Percentiles rank a stretch among this genome's conserved stretches.
Evolutionary conservation across 2,888 invertebrate species (phyloP).

Genomic region (Sarcophaga rosellei): DNA sequence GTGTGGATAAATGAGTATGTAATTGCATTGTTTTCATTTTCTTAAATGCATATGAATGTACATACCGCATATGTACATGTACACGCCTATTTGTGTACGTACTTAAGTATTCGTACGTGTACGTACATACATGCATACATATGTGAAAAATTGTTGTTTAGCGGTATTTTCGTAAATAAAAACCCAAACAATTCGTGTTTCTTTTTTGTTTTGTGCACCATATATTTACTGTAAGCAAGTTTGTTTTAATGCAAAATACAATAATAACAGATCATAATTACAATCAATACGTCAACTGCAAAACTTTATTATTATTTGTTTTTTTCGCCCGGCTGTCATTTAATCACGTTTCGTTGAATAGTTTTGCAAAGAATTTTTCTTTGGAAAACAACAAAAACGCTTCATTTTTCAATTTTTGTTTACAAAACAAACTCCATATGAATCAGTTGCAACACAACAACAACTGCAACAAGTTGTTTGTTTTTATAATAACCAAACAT

Average conservation of each 20-base stretch:
- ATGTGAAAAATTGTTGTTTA: not conserved
- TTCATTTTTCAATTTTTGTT: slow-evolving; percentile 40
- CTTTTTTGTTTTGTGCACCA: slow-evolving; percentile 18
- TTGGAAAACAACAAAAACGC: slow-evolving; percentile 40
- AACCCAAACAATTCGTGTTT: slow-evolving; percentile 33
- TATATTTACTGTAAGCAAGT: not conserved
- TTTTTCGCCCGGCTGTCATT: slow-evolving; percentile 31
- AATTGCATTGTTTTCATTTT: not conserved
- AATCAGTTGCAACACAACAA: too few species aligned
- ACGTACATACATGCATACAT: not conserved
- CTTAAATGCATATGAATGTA: not conserved
- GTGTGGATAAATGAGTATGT: not conserved
- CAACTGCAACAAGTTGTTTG: slow-evolving; percentile 24
- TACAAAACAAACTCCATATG: slow-evolving; percentile 36
- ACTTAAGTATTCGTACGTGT: not conserved
- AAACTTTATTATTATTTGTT: not conserved
- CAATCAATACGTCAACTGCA: not conserved
- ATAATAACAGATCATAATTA: not conserved
- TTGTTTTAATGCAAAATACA: not conserved
- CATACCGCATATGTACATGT: not conserved
- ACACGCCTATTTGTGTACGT: too few species aligned
- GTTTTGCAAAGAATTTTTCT: slow-evolving; percentile 45
- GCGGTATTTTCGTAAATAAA: not conserved
- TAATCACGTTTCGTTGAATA: slow-evolving; percentile 59
- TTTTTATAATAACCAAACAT: slow-evolving; percentile 4